phyloP scores from a whole-genome alignment of 2,888 invertebrate species.

The Pilophorus perplexus region DNA sequence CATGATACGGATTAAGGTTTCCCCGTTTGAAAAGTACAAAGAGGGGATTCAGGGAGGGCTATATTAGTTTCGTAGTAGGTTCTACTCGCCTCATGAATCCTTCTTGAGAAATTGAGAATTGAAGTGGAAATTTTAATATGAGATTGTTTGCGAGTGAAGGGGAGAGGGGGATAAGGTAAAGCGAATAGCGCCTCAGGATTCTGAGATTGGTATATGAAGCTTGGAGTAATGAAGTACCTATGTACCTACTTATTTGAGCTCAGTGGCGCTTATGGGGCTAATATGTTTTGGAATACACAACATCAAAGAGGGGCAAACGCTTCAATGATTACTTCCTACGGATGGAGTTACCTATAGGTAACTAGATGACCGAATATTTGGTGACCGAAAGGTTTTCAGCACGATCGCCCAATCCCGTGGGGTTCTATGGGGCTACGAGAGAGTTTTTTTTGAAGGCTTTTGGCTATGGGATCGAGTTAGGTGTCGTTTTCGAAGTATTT shows the following conservation, averaged over 20 bases:
- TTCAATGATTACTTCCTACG: constrained; percentile 12
- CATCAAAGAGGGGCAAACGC: constrained; percentile 22
- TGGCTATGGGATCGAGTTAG: too few species aligned
- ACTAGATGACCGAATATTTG: too few species aligned
- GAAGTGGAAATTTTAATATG: constrained; percentile 38
- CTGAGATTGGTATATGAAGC: constrained; percentile 13
- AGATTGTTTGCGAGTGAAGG: constrained; percentile 26
- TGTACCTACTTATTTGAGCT: constrained; percentile 29
- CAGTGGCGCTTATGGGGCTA: constrained; percentile 8
- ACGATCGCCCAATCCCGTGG: too few species aligned
- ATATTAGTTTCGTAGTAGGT: constrained; percentile 28
- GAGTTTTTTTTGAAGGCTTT: too few species aligned
- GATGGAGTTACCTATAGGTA: too few species aligned
- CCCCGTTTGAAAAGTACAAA: constrained; percentile 37
- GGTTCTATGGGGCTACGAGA: too few species aligned
- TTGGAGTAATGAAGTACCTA: constrained; percentile 29
- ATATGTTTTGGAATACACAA: constrained; percentile 30
- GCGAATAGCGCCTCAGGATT: constrained; percentile 31
- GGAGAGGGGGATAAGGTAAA: constrained; percentile 8
- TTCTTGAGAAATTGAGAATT: constrained; percentile 30
- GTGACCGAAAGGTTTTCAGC: too few species aligned
- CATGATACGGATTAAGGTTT: constrained; percentile 36
- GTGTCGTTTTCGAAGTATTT: too few species aligned
- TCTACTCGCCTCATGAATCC: constrained; percentile 30
- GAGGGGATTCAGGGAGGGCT: constrained; percentile 21